phyloP scores from a whole-genome alignment of 2,888 invertebrate species.

The Troides oblongomaculatus region DNA sequence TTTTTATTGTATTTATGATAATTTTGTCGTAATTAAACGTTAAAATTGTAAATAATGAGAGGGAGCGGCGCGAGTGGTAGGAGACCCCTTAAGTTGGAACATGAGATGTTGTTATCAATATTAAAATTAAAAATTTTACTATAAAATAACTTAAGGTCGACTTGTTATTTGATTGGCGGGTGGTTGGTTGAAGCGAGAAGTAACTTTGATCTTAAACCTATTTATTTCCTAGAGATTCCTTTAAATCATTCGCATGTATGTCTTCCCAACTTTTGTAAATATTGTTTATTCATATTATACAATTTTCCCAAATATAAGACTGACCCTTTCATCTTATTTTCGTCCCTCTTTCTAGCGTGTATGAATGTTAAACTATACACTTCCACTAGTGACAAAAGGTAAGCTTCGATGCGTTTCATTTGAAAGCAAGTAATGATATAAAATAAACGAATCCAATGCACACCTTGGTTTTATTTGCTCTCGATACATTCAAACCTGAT shows the following conservation, averaged over 20 bases:
- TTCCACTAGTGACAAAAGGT: slow-evolving; percentile 62
- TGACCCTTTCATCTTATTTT: slow-evolving; percentile 79
- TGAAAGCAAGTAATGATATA: slow-evolving; percentile 66
- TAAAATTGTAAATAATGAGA: slow-evolving; percentile 68
- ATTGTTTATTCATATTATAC: slow-evolving; percentile 71
- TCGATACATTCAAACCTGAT: slow-evolving; percentile 21
- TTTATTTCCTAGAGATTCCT: slow-evolving; percentile 63
- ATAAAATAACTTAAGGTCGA: slow-evolving; percentile 57
- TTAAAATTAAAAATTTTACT: slow-evolving; percentile 45
- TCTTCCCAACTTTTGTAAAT: slow-evolving; percentile 79
- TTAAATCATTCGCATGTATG: slow-evolving; percentile 64
- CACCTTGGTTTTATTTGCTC: slow-evolving; percentile 39
- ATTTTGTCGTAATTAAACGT: slow-evolving; percentile 60
- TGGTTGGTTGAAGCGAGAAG: slow-evolving; percentile 51
- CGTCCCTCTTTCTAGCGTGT: slow-evolving; percentile 64
- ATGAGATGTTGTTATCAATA: slow-evolving; percentile 76
- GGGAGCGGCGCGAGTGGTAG: slow-evolving; percentile 60
- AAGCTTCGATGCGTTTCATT: slow-evolving; percentile 71
- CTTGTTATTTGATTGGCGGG: slow-evolving; percentile 63
- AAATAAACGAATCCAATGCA: slow-evolving; percentile 68
- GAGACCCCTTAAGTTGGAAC: slow-evolving; percentile 71
- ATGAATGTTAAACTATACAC: slow-evolving; percentile 63
- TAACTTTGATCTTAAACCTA: slow-evolving; percentile 47
- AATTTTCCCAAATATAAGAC: slow-evolving; percentile 80
- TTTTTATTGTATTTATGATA: slow-evolving; percentile 62